phyloP scores from a whole-genome alignment of 2,888 invertebrate species.

The Syrista parreyssii region DNA sequence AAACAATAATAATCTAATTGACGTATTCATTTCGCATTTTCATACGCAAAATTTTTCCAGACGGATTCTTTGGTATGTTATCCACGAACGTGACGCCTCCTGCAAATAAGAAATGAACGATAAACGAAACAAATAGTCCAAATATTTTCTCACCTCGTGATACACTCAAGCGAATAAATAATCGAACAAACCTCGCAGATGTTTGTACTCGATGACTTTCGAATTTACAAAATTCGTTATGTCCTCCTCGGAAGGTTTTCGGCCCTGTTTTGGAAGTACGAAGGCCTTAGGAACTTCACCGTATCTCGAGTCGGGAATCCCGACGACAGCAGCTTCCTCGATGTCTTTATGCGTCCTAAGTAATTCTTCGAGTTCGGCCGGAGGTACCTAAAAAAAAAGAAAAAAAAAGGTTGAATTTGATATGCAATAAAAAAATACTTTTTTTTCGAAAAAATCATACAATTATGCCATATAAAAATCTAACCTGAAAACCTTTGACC shows the following conservation, averaged over 20 bases:
- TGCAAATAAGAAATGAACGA: slow-evolving; percentile 23
- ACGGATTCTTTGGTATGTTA: slow-evolving; percentile 67
- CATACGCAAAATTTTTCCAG: slow-evolving; percentile 69
- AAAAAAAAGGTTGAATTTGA: background rate
- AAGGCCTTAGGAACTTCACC: slow-evolving; percentile 85
- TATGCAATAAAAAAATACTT: background rate
- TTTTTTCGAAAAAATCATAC: too few relatives aligned
- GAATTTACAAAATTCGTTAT: slow-evolving; percentile 73
- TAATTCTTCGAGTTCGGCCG: slow-evolving; percentile 86
- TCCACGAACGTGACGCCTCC: slow-evolving; percentile 68
- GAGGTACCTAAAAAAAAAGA: slow-evolving; percentile 77
- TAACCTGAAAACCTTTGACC: slow-evolving; percentile 64
- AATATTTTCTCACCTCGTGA: background rate
- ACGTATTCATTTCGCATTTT: slow-evolving; percentile 41
- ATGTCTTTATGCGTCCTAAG: slow-evolving; percentile 79
- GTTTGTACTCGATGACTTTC: slow-evolving; percentile 82
- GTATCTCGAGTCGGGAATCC: slow-evolving; percentile 73
- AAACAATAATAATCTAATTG: background rate
- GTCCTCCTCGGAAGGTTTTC: slow-evolving; percentile 68
- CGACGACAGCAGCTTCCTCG: slow-evolving; percentile 85
- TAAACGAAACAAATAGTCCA: too few relatives aligned
- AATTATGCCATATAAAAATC: background rate
- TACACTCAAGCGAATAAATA: too few relatives aligned
- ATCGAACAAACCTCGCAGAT: slow-evolving; percentile 65
- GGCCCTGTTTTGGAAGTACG: slow-evolving; percentile 70